Percentiles rank a stretch among this genome's conserved stretches.
These are phyloP conservation scores for Ceratosolen solmsi DNA, from an alignment of 1,140 invertebrate genomes.

Conservation along the genomic window DNA sequence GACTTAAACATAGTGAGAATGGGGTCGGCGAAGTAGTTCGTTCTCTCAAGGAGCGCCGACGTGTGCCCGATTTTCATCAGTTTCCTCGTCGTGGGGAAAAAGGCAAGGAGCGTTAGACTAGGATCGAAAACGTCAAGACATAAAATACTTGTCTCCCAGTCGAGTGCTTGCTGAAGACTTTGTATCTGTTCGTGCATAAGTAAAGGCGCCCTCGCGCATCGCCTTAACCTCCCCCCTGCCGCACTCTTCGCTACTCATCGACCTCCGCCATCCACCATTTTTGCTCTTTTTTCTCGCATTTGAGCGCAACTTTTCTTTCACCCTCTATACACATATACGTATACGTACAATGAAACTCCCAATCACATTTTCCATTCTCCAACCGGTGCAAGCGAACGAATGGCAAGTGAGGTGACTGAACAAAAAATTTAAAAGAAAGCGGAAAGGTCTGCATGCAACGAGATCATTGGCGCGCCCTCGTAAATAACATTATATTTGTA, in stretches of 20 bases:
- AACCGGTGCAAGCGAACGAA: slow-evolving; percentile 44
- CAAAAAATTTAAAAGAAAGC: not conserved
- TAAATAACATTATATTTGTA: slow-evolving; percentile 66
- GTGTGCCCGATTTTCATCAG: slow-evolving; percentile 19
- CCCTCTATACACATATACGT: slow-evolving; percentile 7
- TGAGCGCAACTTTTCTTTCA: slow-evolving; percentile 23
- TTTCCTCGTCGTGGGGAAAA: slow-evolving; percentile 8
- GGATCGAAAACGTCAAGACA: slow-evolving; percentile 44
- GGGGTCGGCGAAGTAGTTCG: slow-evolving; percentile 40
- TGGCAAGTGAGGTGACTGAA: slow-evolving; percentile 35
- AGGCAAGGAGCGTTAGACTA: not conserved
- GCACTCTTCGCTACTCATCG: slow-evolving; percentile 24
- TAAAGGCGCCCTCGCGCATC: slow-evolving; percentile 54
- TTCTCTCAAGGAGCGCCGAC: not conserved
- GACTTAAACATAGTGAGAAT: slow-evolving; percentile 44
- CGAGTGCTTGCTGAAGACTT: slow-evolving; percentile 54
- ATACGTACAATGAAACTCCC: slow-evolving; percentile 63
- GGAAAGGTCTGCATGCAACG: not conserved
- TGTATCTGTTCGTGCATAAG: slow-evolving; percentile 61
- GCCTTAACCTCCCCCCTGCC: slow-evolving; percentile 46
- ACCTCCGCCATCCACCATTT: not conserved
- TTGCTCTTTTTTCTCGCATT: slow-evolving; percentile 40
- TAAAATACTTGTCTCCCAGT: slow-evolving; percentile 47
- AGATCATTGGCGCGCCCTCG: slow-evolving; percentile 15
- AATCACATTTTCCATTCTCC: slow-evolving; percentile 66